Conservation (phyloP, 2,888 invertebrate genomes). For the Chrysolina americana region DNA sequence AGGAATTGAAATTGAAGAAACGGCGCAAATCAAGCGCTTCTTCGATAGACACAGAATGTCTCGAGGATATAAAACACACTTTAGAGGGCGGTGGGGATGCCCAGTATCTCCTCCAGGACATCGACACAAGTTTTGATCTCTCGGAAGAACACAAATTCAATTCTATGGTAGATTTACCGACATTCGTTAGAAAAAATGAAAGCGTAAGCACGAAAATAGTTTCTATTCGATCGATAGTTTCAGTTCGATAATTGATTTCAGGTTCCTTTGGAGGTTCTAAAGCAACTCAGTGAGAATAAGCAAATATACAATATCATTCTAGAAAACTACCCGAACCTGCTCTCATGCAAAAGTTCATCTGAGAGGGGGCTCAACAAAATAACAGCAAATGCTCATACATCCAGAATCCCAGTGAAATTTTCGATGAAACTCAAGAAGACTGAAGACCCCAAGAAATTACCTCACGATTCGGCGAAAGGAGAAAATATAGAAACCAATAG, state of each 20-base stretch:
- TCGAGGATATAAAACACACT: slow-evolving; percentile 78
- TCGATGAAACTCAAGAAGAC: slow-evolving; percentile 74
- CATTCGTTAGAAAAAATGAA: slow-evolving; percentile 79
- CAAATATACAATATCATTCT: slow-evolving; percentile 79
- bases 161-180: slow-evolving; percentile 83
- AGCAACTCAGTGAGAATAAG: slow-evolving; percentile 76
- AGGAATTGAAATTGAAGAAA: slow-evolving; percentile 33
- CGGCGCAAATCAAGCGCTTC: slow-evolving; percentile 38
- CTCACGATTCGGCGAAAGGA: not conserved
- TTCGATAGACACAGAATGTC: slow-evolving; percentile 69
- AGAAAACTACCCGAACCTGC: slow-evolving; percentile 80
- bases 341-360: slow-evolving; percentile 76
- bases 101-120: slow-evolving; percentile 73
- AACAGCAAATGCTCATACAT: slow-evolving; percentile 64
- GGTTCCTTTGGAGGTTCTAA: slow-evolving; percentile 77
- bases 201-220: slow-evolving; percentile 70
- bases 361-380: slow-evolving; percentile 73
- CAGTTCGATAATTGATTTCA: slow-evolving; percentile 58
- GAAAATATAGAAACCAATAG: slow-evolving; percentile 24
- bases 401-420: slow-evolving; percentile 74
- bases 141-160: slow-evolving; percentile 71
- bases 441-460: slow-evolving; percentile 30
- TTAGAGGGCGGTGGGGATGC: slow-evolving; percentile 80
- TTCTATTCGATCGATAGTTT: slow-evolving; percentile 10
- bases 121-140: slow-evolving; percentile 38